Evolutionary conservation across 1,140 invertebrate genomes (phyloP).

Genomic region (Drepana arcuata): DNA sequence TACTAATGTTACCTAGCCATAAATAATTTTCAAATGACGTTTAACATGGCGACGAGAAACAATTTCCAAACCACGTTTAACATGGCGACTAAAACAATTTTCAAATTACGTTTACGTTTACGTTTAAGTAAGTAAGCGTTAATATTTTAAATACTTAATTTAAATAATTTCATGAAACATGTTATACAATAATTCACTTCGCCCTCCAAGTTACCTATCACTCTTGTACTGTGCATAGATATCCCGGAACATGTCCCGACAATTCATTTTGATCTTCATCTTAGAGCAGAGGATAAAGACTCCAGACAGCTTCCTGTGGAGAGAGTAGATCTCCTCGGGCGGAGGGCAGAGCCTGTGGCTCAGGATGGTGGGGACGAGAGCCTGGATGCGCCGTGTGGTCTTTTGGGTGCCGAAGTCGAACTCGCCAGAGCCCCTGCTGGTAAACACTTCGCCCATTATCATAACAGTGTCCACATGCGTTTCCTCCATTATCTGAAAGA

Average conservation of each 20-base stretch:
- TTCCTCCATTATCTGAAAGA: slow-evolving; percentile 86
- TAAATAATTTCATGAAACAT: no score
- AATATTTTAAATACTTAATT: no score
- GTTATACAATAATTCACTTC: no score
- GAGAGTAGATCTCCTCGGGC: slow-evolving; percentile 98
- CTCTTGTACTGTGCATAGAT: slow-evolving; percentile 80
- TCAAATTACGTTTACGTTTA: no score
- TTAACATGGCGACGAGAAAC: no score
- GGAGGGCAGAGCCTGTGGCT: slow-evolving; percentile 95
- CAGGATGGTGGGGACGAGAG: slow-evolving; percentile 94
- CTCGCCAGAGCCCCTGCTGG: slow-evolving; percentile 74
- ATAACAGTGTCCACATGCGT: slow-evolving; percentile 96
- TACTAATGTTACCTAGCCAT: no score
- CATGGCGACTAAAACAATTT: no score
- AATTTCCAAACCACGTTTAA: no score
- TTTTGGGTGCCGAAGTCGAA: slow-evolving; percentile 92
- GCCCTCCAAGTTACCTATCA: no score
- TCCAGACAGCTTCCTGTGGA: slow-evolving; percentile 98
- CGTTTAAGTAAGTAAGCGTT: no score
- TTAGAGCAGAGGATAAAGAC: slow-evolving; percentile 96
- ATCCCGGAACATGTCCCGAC: slow-evolving; percentile 88
- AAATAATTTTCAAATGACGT: no score
- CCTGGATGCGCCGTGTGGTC: slow-evolving; percentile 80
- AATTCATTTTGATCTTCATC: slow-evolving; percentile 88
- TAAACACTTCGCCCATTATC: slow-evolving; percentile 95